A percentile compares a stretch with the other conserved stretches of the same genome.
phyloP scores from a whole-genome alignment of 2,797 vertebrate species.

The Neoniphon sammara region DNA sequence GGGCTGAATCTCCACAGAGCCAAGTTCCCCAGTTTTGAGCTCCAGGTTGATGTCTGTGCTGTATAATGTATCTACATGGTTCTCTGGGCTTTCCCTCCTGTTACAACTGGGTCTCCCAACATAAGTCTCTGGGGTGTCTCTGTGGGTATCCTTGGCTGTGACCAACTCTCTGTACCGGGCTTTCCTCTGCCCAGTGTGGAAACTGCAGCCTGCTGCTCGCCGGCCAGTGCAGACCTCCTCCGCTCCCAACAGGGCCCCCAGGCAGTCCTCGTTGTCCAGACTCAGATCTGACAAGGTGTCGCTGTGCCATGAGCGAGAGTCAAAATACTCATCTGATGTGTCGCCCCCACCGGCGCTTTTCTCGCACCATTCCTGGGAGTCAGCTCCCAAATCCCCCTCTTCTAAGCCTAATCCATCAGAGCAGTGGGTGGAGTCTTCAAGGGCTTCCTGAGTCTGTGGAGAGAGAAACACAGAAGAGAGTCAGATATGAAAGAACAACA shows the following conservation, averaged over 20 bases:
- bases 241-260: constrained; percentile 39
- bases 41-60: constrained; percentile 5
- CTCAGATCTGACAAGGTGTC: constrained; percentile 81
- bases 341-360: constrained; percentile 38
- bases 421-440: constrained; percentile 75
- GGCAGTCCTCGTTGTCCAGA: constrained; percentile 51
- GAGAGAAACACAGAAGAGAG: constrained; percentile 22
- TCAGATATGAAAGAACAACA: constrained; percentile 27
- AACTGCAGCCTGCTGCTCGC: constrained; percentile 19
- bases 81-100: constrained; percentile 52
- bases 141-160: constrained; percentile 29
- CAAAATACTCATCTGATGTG: constrained; percentile 80
- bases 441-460: constrained; percentile 82
- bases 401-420: constrained; percentile 76
- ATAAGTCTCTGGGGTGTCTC: constrained; percentile 38
- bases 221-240: constrained; percentile 41
- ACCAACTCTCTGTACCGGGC: constrained; percentile 46
- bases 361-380: constrained; percentile 71
- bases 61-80: not conserved
- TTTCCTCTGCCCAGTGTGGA: constrained; percentile 37
- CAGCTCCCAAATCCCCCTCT: constrained; percentile 68
- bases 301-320: constrained; percentile 82
- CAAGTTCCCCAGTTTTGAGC: constrained; percentile 16
- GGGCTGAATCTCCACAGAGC: constrained; percentile 17
- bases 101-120: constrained; percentile 19